phyloP scores from a whole-genome alignment of 2,113 vertebrate genomes.

The Silurus glanis region DNA sequence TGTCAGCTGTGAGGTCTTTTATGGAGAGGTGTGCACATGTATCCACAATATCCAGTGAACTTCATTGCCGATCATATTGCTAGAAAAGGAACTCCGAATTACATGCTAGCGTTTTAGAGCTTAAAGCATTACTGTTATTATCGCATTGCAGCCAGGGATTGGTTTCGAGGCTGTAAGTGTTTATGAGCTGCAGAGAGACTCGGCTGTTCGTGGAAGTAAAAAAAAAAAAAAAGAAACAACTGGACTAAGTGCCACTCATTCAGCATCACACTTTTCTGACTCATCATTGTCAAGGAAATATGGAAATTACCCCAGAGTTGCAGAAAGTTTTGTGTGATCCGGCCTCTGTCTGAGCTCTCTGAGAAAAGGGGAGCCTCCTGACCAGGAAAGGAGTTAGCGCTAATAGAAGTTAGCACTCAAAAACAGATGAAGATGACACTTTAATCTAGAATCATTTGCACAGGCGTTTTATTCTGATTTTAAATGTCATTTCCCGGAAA shows the following conservation, averaged over 20 bases:
- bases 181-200: not conserved
- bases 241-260: not conserved
- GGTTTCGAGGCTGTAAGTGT: not conserved
- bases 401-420: not conserved
- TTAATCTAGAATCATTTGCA: not conserved
- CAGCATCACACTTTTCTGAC: not conserved
- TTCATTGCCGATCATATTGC: not conserved
- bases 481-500: not conserved
- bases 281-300: not conserved
- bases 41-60: not conserved
- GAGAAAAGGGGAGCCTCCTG: not conserved
- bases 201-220: not conserved
- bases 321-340: not conserved
- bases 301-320: not conserved
- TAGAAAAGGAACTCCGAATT: not conserved
- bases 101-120: not conserved
- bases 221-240: no score
- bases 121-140: not conserved
- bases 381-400: not conserved
- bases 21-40: not conserved
- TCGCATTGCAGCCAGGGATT: not conserved
- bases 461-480: not conserved
- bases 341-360: not conserved
- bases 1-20: no score
- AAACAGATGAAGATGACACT: not conserved